Base-by-base conservation (phyloP, 2,113 vertebrate species). In the Bothrops jararaca region DNA sequence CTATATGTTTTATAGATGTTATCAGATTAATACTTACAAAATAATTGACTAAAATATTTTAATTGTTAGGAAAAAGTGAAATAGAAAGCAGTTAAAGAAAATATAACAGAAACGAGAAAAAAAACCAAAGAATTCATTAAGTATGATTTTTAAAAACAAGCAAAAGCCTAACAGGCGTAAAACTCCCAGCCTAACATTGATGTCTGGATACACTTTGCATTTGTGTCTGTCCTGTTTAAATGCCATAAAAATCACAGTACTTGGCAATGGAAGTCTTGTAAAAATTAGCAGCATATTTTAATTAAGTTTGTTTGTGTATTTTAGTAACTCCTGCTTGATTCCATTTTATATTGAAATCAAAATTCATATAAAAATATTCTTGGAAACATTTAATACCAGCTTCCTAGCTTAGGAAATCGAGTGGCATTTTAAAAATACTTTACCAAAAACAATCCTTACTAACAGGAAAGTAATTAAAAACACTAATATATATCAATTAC, bases 281-380 rank as follows among this genome's bases (percentile, higher is more conserved):
- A 4, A 89, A 91, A 54, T 10, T 69, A 89, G 85, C 53, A 39
- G 91, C 91, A 80, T 7, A 22, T 23, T 54, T 95, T 39, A 94
- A 93, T 95, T 89, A 94, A 94, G 39, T 15, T 88, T 45, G 22
- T 93, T 90, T 86, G 64, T 34, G 92, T 34, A 53, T 58, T 48
- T 45, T 22, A 57, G 3, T 80, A 80, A 53, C 74, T 50, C 57
- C n/a, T 80, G 5, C 85, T 86, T 60, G 89, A 93, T 88, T 74
- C 29, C 24, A 60, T 22, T 86, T 86, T n/a, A 86, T 22, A 91
- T 80, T 8, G 54, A 20, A 85, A 85, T 56, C 3, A 11, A 58
- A 88, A 15, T 34, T 58, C 45, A 26, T 86, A 58, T n/a, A 15
- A 80, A 50, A 88, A 92, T 26, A 69, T 4, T 26, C 23, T 60